Evolutionary conservation across 2,888 invertebrate genomes (phyloP).

Genomic region (Crioceris asparagi): DNA sequence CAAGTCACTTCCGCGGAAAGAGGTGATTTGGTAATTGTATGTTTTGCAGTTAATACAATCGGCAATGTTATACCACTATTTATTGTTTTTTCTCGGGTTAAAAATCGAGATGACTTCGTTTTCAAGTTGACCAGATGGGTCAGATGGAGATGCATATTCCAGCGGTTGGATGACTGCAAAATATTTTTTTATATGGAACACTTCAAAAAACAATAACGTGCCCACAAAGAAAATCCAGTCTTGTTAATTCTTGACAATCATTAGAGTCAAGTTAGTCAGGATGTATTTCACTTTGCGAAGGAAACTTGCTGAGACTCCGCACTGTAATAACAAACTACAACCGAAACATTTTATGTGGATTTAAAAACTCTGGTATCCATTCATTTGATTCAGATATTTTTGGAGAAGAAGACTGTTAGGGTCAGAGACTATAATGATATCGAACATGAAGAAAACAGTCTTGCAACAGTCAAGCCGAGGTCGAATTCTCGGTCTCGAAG

Average conservation of each 20-base stretch:
- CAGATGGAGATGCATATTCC: constrained; percentile 1
- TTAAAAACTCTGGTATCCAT: too few relatives aligned
- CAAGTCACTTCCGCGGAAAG: constrained; percentile 8
- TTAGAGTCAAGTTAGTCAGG: not conserved
- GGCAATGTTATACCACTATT: constrained; percentile 8
- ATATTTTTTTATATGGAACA: not conserved
- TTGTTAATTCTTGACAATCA: not conserved
- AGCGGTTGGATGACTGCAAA: not conserved
- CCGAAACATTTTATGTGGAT: too few relatives aligned
- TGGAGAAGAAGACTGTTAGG: too few relatives aligned
- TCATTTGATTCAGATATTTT: too few relatives aligned
- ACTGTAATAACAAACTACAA: not conserved
- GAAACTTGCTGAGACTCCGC: not conserved
- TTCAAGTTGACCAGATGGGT: not conserved
- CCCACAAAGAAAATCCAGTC: not conserved
- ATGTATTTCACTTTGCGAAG: not conserved
- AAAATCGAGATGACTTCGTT: constrained; percentile 5
- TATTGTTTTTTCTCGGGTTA: constrained; percentile 8
- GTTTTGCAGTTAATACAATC: constrained; percentile 6
- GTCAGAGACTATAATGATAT: too few relatives aligned
- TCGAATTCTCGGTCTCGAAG: too few relatives aligned
- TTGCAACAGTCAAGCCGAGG: too few relatives aligned
- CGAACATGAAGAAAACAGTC: too few relatives aligned
- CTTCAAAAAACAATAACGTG: not conserved
- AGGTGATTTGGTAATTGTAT: constrained; percentile 5